phyloP scores from a whole-genome alignment of 1,140 invertebrate species.

The Epicauta chinensis region DNA sequence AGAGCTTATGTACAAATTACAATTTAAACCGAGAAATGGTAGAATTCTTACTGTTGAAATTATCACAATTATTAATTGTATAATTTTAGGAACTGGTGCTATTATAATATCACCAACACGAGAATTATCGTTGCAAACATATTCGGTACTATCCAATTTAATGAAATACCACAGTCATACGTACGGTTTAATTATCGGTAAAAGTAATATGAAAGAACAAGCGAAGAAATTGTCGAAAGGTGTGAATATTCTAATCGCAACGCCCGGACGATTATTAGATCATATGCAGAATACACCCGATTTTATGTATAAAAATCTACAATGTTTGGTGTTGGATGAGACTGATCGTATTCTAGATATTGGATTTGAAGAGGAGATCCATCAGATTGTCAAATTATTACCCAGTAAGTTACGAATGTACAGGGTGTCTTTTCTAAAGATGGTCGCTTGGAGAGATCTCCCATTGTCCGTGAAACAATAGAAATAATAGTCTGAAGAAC shows the following conservation, averaged over 20 bases:
- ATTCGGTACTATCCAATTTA: conserved; percentile 89
- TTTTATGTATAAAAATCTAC: conserved; percentile 91
- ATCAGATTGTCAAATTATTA: conserved; percentile 87
- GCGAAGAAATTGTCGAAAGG: conserved; percentile 90
- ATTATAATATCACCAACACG: conserved; percentile 94
- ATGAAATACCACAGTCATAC: conserved; percentile 78
- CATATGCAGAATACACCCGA: conserved; percentile 92
- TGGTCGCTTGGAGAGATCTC: too few relatives aligned
- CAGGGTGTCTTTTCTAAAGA: too few relatives aligned
- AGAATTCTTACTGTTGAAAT: not conserved
- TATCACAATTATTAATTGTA: not conserved
- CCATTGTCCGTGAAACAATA: too few relatives aligned
- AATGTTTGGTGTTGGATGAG: conserved; percentile 96
- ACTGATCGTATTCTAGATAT: conserved; percentile 96
- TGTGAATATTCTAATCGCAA: conserved; percentile 96
- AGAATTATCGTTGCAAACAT: conserved; percentile 96
- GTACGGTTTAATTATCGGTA: conserved; percentile 89
- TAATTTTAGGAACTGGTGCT: conserved; percentile 65
- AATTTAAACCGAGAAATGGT: conserved; percentile 92
- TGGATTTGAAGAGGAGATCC: conserved; percentile 97
- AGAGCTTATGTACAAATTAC: conserved; percentile 85
- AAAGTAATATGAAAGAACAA: conserved; percentile 85
- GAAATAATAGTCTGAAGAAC: too few relatives aligned
- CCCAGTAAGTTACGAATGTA: conserved; percentile 89
- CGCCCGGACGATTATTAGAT: conserved; percentile 91